phyloP scores from a whole-genome alignment of 2,888 invertebrate species.

The Melieria crassipennis region DNA sequence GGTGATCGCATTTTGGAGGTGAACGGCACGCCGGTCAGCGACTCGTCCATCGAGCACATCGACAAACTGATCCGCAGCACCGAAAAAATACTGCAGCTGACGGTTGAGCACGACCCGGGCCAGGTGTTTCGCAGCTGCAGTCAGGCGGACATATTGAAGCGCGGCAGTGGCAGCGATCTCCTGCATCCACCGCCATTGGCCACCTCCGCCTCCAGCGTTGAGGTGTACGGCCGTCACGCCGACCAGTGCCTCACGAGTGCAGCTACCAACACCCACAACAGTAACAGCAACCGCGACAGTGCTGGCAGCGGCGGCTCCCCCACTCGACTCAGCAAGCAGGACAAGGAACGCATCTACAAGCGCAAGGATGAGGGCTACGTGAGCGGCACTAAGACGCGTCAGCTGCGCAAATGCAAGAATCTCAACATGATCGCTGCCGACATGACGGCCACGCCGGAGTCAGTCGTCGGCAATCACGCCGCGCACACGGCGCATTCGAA shows the following conservation, averaged over 20 bases:
- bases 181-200: conserved; percentile 58
- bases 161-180: conserved; percentile 56
- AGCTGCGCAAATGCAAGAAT: conserved; percentile 69
- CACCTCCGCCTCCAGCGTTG: conserved; percentile 58
- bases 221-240: conserved; percentile 51
- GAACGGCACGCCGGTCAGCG: conserved; percentile 87
- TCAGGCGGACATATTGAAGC: conserved; percentile 65
- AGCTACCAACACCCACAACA: conserved; percentile 31
- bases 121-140: conserved; percentile 71
- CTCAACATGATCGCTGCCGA: conserved; percentile 50
- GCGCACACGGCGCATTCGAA: conserved; percentile 6
- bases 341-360: conserved; percentile 64
- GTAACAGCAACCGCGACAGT: conserved; percentile 58
- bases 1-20: conserved; percentile 95
- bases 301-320: conserved; percentile 62
- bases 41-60: conserved; percentile 81
- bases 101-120: conserved; percentile 90
- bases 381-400: conserved; percentile 72
- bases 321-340: conserved; percentile 46
- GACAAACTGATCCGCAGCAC: conserved; percentile 79
- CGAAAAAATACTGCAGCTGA: conserved; percentile 81
- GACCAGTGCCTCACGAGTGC: conserved; percentile 17
- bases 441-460: not conserved
- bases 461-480: conserved; percentile 5
- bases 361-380: conserved; percentile 68